Evolutionary conservation across 2,797 vertebrate species (phyloP).

Genomic region (Sebastes trivittatus): DNA sequence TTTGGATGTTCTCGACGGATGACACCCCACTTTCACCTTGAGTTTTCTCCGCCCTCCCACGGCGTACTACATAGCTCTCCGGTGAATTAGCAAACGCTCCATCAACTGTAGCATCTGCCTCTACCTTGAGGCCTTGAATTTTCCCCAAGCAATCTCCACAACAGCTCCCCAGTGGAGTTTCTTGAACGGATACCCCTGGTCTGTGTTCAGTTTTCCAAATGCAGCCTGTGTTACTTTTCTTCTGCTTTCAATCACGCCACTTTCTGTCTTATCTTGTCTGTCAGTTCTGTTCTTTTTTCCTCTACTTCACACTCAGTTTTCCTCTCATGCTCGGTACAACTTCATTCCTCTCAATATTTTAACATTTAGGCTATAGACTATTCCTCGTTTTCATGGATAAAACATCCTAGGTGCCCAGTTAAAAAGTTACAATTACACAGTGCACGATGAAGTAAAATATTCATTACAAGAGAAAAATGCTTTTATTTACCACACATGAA

Average conservation of each 20-base stretch:
- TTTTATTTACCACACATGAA: neutral
- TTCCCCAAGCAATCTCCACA: conserved; percentile 55
- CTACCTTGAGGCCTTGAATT: conserved; percentile 54
- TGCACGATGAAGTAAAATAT: neutral
- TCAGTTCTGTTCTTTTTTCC: neutral
- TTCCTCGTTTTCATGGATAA: neutral
- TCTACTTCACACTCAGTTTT: neutral
- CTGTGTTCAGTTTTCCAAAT: conserved; percentile 40
- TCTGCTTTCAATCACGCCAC: conserved; percentile 22
- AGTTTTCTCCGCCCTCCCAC: conserved; percentile 35
- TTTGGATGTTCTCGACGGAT: conserved; percentile 38
- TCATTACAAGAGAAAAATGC: neutral
- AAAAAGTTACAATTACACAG: neutral
- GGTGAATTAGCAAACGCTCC: conserved; percentile 49
- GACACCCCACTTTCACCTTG: conserved; percentile 35
- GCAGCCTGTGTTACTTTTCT: conserved; percentile 19
- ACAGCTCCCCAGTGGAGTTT: conserved; percentile 40
- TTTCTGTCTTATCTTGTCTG: conserved; percentile 9
- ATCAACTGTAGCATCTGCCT: conserved; percentile 57
- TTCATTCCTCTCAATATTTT: neutral
- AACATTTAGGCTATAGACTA: neutral
- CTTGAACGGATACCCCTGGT: conserved; percentile 41
- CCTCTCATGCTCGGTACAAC: neutral
- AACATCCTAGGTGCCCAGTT: neutral
- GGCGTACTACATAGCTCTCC: conserved; percentile 28